Base-by-base conservation (phyloP, 2,113 vertebrate genomes). In the Lethenteron camtschaticum region DNA sequence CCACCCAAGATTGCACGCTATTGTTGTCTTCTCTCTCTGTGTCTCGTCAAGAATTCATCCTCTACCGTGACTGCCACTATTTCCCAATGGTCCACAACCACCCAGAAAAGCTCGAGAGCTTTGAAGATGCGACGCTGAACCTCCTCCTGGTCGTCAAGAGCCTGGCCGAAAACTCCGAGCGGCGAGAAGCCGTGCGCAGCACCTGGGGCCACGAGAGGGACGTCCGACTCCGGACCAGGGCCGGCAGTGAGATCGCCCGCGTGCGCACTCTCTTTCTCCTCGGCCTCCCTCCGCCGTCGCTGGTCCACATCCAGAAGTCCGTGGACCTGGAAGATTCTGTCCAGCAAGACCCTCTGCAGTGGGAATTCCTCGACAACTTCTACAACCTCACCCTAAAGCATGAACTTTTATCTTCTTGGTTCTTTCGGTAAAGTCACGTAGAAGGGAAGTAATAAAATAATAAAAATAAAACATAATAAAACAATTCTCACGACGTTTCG, bases 301-400 rank as follows among this genome's bases (percentile, higher is more conserved):
- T n/a, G 56, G 41, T 13, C 12, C 20, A 41, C 3, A 59, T 69
- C 11, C 24, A 8, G 13, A 41, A 24, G n/a, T 69, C 68, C 55
- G 56, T 57, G 2, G 10, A 56, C 13, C 55, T 75, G 66, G 66
- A 16, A 11, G 57, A 74, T 14, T 73, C 73, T 69, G 71, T 55
- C 55, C 10, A 12, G n/a, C 57, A 68, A 7, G 73, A 75, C 70
- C 59, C 74, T 12, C 57, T 75, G 9, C 73, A 74, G 57, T 74
- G 73, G 74, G 69, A 16, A 57, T 75, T 75, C 56, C 57, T 9
- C 3, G 74, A 75, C 66, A 74, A 73, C 11, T 75, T 75, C 72
- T 74, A 63, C 69, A 75, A 75, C n/a, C 69, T 75, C 41, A 73
- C 74, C 3, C 70, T 75, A 20, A 74, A 75, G n/a, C n/a, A n/a